Evolutionary conservation across 2,797 vertebrate species (phyloP).

Genomic region (Aratinga solstitialis): DNA sequence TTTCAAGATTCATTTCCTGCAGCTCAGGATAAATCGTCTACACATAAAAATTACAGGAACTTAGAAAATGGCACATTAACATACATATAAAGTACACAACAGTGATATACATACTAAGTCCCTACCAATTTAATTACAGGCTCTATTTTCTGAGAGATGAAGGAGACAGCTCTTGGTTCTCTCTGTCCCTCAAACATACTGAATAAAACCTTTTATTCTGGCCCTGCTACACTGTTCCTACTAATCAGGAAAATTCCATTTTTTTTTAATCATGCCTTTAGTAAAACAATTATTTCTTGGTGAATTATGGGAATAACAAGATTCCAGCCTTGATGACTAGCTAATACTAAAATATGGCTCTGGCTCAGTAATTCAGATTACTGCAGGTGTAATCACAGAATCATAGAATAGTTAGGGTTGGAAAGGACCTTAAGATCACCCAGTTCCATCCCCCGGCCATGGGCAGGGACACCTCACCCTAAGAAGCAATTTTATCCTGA

Average conservation of each 20-base stretch:
- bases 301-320: background rate
- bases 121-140: constrained; percentile 22
- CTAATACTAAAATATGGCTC: background rate
- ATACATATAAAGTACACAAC: background rate
- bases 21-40: constrained; percentile 18
- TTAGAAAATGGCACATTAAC: constrained; percentile 18
- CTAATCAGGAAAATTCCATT: background rate
- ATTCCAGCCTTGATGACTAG: background rate
- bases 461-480: background rate
- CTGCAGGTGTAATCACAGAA: background rate
- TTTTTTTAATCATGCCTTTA: background rate
- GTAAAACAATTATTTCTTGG: background rate
- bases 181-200: background rate
- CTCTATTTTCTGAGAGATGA: constrained; percentile 33
- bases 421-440: background rate
- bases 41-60: background rate
- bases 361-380: background rate
- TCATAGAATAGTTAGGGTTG: background rate
- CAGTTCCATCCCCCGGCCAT: background rate
- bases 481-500: background rate
- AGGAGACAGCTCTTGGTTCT: background rate
- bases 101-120: constrained; percentile 5
- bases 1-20: background rate
- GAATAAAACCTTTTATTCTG: background rate
- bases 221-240: background rate